Evolutionary conservation across 2,888 invertebrate species (phyloP).

Genomic region (Ganaspis brasiliensis): DNA sequence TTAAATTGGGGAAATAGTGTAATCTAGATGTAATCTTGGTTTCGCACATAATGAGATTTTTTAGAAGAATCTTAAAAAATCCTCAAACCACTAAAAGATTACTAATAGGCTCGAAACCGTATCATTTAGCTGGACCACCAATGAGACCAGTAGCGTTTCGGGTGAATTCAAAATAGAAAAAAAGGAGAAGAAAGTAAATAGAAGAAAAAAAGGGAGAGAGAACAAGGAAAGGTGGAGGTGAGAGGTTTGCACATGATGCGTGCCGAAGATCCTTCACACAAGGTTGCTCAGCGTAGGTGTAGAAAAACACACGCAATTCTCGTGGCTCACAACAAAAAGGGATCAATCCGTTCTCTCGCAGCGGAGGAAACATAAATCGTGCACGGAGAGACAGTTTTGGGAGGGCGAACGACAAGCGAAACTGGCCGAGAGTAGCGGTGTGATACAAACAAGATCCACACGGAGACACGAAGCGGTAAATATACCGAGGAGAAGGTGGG

Average conservation of each 20-base stretch:
- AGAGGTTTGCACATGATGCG: slow-evolving; percentile 54
- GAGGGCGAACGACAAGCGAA: slow-evolving; percentile 68
- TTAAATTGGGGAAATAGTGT: no score
- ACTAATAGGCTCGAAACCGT: not conserved
- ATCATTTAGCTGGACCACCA: slow-evolving; percentile 28
- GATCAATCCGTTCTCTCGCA: slow-evolving; percentile 76
- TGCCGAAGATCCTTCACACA: slow-evolving; percentile 50
- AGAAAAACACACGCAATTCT: slow-evolving; percentile 45
- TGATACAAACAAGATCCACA: slow-evolving; percentile 78
- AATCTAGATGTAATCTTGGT: no score
- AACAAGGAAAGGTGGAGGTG: slow-evolving; percentile 38
- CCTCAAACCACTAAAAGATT: not conserved
- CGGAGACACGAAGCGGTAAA: slow-evolving; percentile 73
- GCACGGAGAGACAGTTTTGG: slow-evolving; percentile 73
- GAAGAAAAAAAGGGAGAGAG: slow-evolving; percentile 34
- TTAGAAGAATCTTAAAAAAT: not conserved
- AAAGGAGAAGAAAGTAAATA: not conserved
- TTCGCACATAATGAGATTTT: no score
- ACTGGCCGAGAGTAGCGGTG: slow-evolving; percentile 66
- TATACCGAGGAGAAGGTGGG: slow-evolving; percentile 65
- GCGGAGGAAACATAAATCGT: slow-evolving; percentile 78
- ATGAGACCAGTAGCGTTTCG: slow-evolving; percentile 15
- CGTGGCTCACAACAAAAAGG: slow-evolving; percentile 73
- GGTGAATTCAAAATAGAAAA: not conserved
- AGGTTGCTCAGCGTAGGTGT: slow-evolving; percentile 11